Evolutionary conservation across 2,113 vertebrate genomes (phyloP).

Genomic region (Lampris megalopsis): DNA sequence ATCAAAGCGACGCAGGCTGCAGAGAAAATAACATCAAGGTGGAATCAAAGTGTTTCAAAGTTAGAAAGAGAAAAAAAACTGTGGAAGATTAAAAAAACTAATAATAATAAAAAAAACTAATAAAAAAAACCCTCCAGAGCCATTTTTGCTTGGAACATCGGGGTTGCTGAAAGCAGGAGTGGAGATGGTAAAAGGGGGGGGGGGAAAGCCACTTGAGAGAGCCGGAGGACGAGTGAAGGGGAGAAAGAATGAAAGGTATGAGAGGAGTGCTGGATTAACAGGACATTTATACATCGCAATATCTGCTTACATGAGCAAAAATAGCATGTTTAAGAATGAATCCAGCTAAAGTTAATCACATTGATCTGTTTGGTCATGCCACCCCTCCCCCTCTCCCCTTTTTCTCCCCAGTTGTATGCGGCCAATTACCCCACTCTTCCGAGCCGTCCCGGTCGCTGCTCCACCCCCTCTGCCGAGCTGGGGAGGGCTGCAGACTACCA

Average conservation of each 20-base stretch:
- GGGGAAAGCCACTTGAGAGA: too few relatives aligned
- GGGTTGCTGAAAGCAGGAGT: conserved; percentile 24
- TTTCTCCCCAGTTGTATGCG: too few relatives aligned
- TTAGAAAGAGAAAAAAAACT: conserved; percentile 59
- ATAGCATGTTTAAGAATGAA: too few relatives aligned
- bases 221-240: background rate
- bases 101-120: conserved; percentile 38
- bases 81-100: conserved; percentile 32
- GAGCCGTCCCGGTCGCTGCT: too few relatives aligned
- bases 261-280: background rate
- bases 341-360: too few relatives aligned
- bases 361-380: too few relatives aligned
- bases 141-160: conserved; percentile 30
- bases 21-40: conserved; percentile 60
- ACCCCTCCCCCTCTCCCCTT: too few relatives aligned
- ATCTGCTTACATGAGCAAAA: too few relatives aligned
- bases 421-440: too few relatives aligned
- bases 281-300: too few relatives aligned
- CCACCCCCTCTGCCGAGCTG: too few relatives aligned
- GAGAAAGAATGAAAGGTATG: background rate
- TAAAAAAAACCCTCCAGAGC: background rate
- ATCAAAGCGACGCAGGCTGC: conserved; percentile 60
- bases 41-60: conserved; percentile 55
- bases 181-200: background rate
- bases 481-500: too few relatives aligned